Percentiles rank a stretch among this genome's conserved stretches.
Conservation (phyloP, 30 jellyfish, hydroid and myxozoan genomes). For the Clytia hemisphaerica region DNA sequence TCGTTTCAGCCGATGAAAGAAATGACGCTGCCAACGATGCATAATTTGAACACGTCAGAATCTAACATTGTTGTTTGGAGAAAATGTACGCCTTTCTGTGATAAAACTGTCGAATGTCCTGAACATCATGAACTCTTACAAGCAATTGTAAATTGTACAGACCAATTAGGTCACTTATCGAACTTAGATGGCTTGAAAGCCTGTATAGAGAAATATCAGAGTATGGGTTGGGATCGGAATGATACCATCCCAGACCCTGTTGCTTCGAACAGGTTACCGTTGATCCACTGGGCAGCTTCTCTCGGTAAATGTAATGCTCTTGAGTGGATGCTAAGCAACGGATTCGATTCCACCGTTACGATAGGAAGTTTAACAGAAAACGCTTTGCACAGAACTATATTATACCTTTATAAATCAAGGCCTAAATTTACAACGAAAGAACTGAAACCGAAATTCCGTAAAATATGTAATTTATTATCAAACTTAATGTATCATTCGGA, state of each 20-base stretch:
- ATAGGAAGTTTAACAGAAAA: conserved; percentile 82
- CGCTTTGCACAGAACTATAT: conserved; percentile 80
- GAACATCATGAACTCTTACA: conserved; percentile 93
- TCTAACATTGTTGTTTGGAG: conserved; percentile 78
- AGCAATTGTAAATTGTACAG: conserved; percentile 94
- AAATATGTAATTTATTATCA: conserved; percentile 52
- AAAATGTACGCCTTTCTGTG: conserved; percentile 95
- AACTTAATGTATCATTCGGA: conserved; percentile 57
- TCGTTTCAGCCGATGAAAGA: too few relatives aligned
- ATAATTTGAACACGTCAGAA: too few relatives aligned
- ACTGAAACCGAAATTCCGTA: conserved; percentile 75
- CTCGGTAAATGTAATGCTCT: conserved; percentile 91
- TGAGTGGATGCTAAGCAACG: conserved; percentile 89
- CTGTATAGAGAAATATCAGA: conserved; percentile 75
- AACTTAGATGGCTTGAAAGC: conserved; percentile 76
- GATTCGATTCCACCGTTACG: conserved; percentile 71
- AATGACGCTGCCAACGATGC: too few relatives aligned
- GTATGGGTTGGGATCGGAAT: conserved; percentile 73
- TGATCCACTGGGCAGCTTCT: conserved; percentile 97
- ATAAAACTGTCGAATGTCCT: conserved; percentile 87
- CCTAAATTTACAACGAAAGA: conserved; percentile 85
- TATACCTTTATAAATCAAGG: conserved; percentile 72
- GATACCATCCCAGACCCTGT: conserved; percentile 95
- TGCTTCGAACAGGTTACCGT: conserved; percentile 66
- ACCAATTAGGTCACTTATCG: conserved; percentile 86